Base-by-base conservation (phyloP, 2,888 invertebrate species). In the Trissoscelio sp. region DNA sequence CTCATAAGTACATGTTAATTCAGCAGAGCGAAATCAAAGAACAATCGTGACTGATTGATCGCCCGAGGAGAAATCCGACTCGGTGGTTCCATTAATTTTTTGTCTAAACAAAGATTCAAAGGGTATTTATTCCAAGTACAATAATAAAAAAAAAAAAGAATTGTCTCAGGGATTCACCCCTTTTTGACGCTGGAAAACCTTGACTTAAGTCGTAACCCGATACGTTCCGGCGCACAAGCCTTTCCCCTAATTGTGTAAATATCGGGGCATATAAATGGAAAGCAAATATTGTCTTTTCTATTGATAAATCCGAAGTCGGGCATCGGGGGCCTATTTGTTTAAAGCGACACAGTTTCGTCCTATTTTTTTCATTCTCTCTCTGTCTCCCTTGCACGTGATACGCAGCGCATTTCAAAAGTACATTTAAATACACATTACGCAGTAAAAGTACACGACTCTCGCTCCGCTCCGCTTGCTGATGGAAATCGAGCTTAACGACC, bases 401-500 rank as follows among this genome's bases (percentile, higher is more conserved):
- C n/a, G n/a, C n/a, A 73, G 62, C 74, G 57, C 48, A 67, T 74
- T 78, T 74, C 81, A 75, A 81, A 81, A 79, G 79, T 82, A 77
- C 79, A 82, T 82, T 82, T 72, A 78, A 79, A 82, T 66, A 75
- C 66, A 75, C 79, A 75, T 79, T 79, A 72, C 72, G 66, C 79
- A 79, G 79, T 66, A 79, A 79, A 81, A 78, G 73, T 82, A 79
- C 82, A 79, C 82, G 82, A 79, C 78, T 78, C 74, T 73, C 81
- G 81, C 81, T 81, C 64, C 81, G 81, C 81, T 78, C 74, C 78
- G 81, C 81, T 81, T 78, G 78, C 82, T 79, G 79, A 82, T 82
- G 79, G 79, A 82, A 82, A 82, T 81, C 82, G 82, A 82, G 82
- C 82, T 79, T 82, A 79, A 82, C 78, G 82, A 82, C 82, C 82